These are phyloP conservation scores for Crossaster papposus DNA, from an alignment of 53 echinoderm and acorn worm genomes.

Conservation along the genomic window DNA sequence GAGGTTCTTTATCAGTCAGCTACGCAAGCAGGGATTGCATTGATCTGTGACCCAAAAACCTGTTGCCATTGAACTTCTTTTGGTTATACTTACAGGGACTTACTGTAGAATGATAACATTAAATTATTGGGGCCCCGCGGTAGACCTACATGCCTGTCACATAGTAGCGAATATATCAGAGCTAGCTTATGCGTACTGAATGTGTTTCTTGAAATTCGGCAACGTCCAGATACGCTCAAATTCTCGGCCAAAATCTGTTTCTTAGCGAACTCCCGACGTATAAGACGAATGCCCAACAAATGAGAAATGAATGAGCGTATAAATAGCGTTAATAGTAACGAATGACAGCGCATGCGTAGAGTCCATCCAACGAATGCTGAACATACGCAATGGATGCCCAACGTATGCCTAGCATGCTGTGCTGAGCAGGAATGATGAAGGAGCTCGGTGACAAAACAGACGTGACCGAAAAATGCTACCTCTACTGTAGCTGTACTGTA, in stretches of 20 bases:
- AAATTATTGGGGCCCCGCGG: too few species aligned
- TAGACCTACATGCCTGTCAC: too few species aligned
- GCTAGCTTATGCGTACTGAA: not conserved
- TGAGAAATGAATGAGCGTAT: not conserved
- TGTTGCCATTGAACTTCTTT: too few species aligned
- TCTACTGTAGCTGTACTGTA: too few species aligned
- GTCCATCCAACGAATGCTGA: slow-evolving; percentile 41
- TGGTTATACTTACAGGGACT: too few species aligned
- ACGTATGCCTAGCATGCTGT: too few species aligned
- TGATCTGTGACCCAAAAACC: not conserved
- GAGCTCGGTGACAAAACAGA: too few species aligned
- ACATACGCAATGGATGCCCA: slow-evolving; percentile 24
- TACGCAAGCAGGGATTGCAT: slow-evolving; percentile 22
- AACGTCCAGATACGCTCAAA: slow-evolving; percentile 13
- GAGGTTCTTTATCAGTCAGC: slow-evolving; percentile 58
- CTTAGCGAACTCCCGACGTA: not conserved
- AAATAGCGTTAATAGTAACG: slow-evolving; percentile 1
- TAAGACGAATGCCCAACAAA: slow-evolving; percentile 12
- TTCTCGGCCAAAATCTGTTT: slow-evolving; percentile 1
- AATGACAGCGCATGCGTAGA: slow-evolving; percentile 30
- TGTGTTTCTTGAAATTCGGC: not conserved
- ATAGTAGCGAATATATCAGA: not conserved
- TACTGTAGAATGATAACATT: too few species aligned
- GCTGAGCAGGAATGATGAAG: too few species aligned
- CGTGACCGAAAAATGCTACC: too few species aligned